Percentiles rank a stretch among this genome's conserved stretches.
phyloP scores from a whole-genome alignment of 2,113 vertebrate species.

The Tychaedon coryphoeus region DNA sequence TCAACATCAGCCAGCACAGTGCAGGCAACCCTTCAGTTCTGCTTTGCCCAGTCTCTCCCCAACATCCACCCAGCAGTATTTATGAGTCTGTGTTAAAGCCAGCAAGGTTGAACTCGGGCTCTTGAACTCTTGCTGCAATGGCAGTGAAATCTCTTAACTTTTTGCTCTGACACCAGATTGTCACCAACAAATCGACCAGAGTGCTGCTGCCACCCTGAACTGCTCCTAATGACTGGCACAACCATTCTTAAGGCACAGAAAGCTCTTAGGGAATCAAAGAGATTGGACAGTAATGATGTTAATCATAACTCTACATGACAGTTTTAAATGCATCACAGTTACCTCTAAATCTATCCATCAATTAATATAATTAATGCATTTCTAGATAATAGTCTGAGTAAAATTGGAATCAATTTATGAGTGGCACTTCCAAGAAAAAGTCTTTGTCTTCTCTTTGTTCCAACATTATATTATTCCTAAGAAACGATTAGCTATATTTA shows the following conservation, averaged over 20 bases:
- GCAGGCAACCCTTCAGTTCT: not conserved
- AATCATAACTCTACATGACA: not conserved
- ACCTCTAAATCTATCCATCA: not conserved
- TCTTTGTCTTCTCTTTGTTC: not conserved
- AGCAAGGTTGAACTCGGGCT: not conserved
- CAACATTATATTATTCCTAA: not conserved
- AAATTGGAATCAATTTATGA: not conserved
- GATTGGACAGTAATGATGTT: not conserved
- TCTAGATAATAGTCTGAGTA: not conserved
- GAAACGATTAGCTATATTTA: not conserved
- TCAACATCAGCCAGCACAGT: not conserved
- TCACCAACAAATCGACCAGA: not conserved
- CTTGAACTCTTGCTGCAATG: not conserved
- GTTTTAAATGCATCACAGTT: not conserved
- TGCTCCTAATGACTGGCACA: not conserved
- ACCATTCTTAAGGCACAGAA: not conserved
- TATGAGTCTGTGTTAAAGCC: not conserved
- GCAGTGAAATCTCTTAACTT: not conserved
- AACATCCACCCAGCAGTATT: fast-evolving
- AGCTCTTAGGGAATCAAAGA: not conserved
- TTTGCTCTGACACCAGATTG: not conserved
- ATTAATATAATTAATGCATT: not conserved
- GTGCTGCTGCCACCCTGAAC: not conserved
- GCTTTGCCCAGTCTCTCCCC: not conserved
- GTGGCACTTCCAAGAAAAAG: not conserved